Evolutionary conservation across 2,888 invertebrate species (phyloP), one percentile per base, ranked within the genome.

Genomic region (Allygus modestus): DNA sequence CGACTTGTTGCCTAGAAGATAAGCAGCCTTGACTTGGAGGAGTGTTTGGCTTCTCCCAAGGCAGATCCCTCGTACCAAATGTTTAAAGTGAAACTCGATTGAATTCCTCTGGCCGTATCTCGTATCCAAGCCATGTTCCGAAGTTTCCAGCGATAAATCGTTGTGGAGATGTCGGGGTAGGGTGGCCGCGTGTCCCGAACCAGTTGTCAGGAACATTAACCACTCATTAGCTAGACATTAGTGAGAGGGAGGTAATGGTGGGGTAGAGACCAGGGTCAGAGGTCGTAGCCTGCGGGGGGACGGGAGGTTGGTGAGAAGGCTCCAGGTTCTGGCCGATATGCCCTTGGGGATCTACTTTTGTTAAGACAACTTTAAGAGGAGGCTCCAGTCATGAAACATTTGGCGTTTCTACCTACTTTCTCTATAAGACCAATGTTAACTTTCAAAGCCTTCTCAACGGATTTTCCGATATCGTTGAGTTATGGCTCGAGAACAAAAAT

Each of bases 201-300:
- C 65, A 65, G 65, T 65, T 65, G 65, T 65, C 65, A 2, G 65
- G 65, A 65, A 65, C 65, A 65, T 65, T 65, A 65, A 65, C 65
- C 65, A 65, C 65, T 65, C 65, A 65, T 65, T 65, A 65, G 28
- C 65, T 12, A 0, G 65, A 65, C 65, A 65, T 65, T 65, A 65
- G 65, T 58, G 58, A 12, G 54, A 28, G 65, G 28, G 65, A 58
- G 65, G 65, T 65, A 65, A 65, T 65, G 65, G 65, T 17, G 12
- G 20, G 58, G 58, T 23, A 58, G 58, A 51, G 51, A 17, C 51
- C 51, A 51, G 65, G 65, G 65, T 65, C 65, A 65, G 65, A 31
- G 65, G 65, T 65, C 65, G 26, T 17, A 23, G 54, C 46, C 46
- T 37, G 15, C 1, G 58, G 20, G 65, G 65, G 65, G 28, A 15